Evolutionary conservation across 2,888 invertebrate species (phyloP), one percentile per base, ranked within the genome.

Genomic region (Anarsia innoxiella): DNA sequence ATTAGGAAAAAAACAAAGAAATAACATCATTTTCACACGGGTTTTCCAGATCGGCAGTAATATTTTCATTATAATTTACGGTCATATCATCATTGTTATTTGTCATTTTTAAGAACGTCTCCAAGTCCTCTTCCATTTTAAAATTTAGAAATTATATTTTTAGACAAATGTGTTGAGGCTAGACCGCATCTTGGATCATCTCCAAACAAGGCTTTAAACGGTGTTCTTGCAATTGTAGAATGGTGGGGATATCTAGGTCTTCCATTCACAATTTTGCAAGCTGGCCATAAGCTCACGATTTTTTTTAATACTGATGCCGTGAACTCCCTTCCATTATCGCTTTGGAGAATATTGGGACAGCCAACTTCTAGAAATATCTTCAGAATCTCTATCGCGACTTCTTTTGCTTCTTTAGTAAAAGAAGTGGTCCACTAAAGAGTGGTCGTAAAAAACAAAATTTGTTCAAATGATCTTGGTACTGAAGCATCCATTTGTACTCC

Each of bases 321-420:
- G 15, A 37, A 37, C 13, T 31, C 36, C 2, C 25, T 13, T 1
- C 31, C 36, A 15, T 39, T 30, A 27, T 27, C 23, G 10, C 26
- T 12, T 15, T 36, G 36, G n/a, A 37, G 10, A 6, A 30, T 30
- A n/a, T 30, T n/a, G 2, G 29, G 29, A 23, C 14, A 19, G 2
- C 31, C 31, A 23, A 32, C 11, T 12, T 12, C 12, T 10, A 47
- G 39, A 46, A 53, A 53, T 16, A 54, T 54, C 32, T 35, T 51
- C 45, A 56, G 49, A 46, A 53, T 14, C 30, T 60, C 55, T 3
- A 39, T 40, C 6, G 60, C 56, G 1, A 66, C 56, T 50, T 61
- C 61, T 27, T 34, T 44, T 2, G 56, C 59, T 11, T 44, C 4
- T 4, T 32, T 23, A 9, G n/a, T n/a, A n/a, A n/a, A n/a, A n/a